Conservation (phyloP, 2,888 invertebrate genomes). For the Epiperipatus broadwayi region DNA sequence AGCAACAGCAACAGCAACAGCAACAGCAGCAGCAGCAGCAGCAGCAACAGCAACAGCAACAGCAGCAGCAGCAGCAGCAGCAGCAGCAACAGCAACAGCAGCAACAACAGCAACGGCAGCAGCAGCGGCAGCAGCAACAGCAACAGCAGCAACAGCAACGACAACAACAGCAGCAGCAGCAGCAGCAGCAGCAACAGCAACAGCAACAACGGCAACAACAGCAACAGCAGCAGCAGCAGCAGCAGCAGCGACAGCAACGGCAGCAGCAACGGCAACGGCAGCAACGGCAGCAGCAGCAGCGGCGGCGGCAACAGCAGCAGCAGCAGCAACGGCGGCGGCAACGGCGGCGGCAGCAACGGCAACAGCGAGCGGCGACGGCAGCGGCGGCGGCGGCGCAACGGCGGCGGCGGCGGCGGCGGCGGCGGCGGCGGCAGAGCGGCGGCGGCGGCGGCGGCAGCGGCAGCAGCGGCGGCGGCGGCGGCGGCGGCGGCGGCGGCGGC, state of each 20-base stretch:
- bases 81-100: not conserved
- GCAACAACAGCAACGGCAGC: not conserved
- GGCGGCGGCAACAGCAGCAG: too few relatives aligned
- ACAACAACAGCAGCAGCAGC: not conserved
- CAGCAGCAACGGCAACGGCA: not conserved
- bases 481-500: too few relatives aligned
- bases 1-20: constrained; percentile 3
- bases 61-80: constrained; percentile 3
- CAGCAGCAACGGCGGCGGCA: too few relatives aligned
- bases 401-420: too few relatives aligned
- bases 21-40: constrained; percentile 3
- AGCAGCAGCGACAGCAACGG: not conserved
- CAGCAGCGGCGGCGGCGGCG: too few relatives aligned
- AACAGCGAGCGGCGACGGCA: too few relatives aligned
- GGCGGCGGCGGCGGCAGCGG: too few relatives aligned
- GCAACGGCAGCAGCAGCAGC: too few relatives aligned
- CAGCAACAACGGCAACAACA: not conserved
- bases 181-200: not conserved
- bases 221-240: not conserved
- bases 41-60: constrained; percentile 3
- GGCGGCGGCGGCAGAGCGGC: too few relatives aligned
- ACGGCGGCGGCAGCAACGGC: too few relatives aligned
- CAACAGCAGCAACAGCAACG: not conserved
- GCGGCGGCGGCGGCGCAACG: too few relatives aligned
- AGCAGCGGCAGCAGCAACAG: not conserved